Percentiles rank a stretch among this genome's conserved stretches.
phyloP scores from a whole-genome alignment of 2,113 vertebrate genomes.

The Phalacrocorax pelagicus region DNA sequence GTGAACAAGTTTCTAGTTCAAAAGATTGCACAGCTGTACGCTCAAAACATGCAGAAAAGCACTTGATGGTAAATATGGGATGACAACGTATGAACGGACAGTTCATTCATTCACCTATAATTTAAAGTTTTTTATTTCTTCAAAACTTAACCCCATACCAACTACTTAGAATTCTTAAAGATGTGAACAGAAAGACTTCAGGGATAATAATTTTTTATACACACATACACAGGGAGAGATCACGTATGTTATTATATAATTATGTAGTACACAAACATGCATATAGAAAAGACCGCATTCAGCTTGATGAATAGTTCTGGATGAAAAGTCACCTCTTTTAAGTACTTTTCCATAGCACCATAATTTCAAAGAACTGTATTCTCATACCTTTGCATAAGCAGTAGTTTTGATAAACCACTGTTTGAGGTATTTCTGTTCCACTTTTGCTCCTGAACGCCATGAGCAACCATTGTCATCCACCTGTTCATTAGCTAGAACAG shows the following conservation, averaged over 20 bases:
- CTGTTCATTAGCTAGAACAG: slow-evolving; percentile 95
- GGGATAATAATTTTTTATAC: background rate
- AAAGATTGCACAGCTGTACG: background rate
- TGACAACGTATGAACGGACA: background rate
- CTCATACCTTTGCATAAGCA: slow-evolving; percentile 89
- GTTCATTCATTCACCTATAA: background rate
- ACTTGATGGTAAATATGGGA: background rate
- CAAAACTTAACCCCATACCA: background rate
- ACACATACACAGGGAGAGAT: background rate
- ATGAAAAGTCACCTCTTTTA: background rate
- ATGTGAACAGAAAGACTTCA: background rate
- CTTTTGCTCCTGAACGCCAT: slow-evolving; percentile 93
- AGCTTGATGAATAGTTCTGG: background rate
- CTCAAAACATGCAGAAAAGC: background rate
- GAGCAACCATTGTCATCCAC: slow-evolving; percentile 92
- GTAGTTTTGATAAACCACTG: slow-evolving; percentile 99
- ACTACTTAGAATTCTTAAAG: background rate
- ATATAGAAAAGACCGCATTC: background rate
- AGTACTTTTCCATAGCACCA: background rate
- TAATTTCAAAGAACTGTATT: background rate
- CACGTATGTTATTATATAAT: background rate
- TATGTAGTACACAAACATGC: background rate
- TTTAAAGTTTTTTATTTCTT: background rate
- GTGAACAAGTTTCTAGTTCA: background rate
- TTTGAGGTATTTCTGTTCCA: slow-evolving; percentile 92